Evolutionary conservation across 2,113 vertebrate genomes (phyloP), one percentile per base, ranked within the genome.

Genomic region (Hystrix cristata): DNA sequence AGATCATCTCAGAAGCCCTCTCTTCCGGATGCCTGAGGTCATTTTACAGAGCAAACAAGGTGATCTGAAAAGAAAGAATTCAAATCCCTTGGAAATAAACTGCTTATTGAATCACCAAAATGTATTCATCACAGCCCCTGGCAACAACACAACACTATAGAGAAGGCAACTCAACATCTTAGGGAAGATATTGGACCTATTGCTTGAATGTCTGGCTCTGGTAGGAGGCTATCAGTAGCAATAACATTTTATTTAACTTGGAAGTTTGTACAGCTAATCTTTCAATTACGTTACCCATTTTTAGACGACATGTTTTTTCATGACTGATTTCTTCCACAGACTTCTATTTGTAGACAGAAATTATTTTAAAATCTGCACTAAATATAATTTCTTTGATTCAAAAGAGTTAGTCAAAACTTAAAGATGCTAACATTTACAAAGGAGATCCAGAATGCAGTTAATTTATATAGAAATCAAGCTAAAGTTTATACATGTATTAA

Each of bases 261-360:
- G 78, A 92, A 16, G 25, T 59, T 80, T 53, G 18, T 10, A 65
- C 0, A 51, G 14, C 48, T 81, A 83, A 92, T 94, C 69, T 92
- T 92, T 78, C 57, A 67, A 71, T 93, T 87, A 94, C 55, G 34
- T 16, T 60, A 83, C 19, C 69, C 67, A 27, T 79, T 91, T 74
- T 72, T 43, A 87, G 18, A 87, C 38, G 16, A 57, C 27, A 57
- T 51, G 59, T 92, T 60, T 82, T 78, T 89, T 97, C 72, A 87
- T 92, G 79, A 96, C n/a, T 83, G 23, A 78, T 76, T 95, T 90
- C 51, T 78, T 95, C 29, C 64, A 62, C 5, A 55, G 4, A 16
- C 53, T 95, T 96, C 94, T 65, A 80, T 87, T 92, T 84, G 82
- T 51, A 95, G 84, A 69, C 14, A 79, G 6, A 93, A 94, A 94